phyloP scores from a whole-genome alignment of 2,888 invertebrate species.

The Rutpela maculata region DNA sequence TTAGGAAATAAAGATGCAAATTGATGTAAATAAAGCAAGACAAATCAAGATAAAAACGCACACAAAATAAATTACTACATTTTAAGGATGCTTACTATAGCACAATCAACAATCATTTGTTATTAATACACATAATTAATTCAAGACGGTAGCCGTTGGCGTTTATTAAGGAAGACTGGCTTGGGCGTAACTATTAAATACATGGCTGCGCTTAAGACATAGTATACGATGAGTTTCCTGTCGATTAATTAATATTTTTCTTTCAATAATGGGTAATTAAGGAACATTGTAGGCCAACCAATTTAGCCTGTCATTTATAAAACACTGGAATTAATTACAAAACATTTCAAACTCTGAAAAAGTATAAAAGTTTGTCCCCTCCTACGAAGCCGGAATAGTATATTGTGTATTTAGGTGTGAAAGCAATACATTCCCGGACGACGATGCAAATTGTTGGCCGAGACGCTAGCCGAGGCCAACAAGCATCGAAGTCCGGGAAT shows the following conservation, averaged over 20 bases:
- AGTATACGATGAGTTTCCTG: not conserved
- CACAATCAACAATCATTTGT: constrained; percentile 6
- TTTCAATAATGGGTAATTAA: too few relatives aligned
- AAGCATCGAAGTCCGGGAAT: too few relatives aligned
- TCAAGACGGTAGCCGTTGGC: constrained; percentile 26
- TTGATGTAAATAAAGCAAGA: not conserved
- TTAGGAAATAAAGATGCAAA: constrained; percentile 11
- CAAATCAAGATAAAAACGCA: constrained; percentile 10
- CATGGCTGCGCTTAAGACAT: constrained; percentile 8
- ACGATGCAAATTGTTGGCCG: too few relatives aligned
- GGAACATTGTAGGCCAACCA: too few relatives aligned
- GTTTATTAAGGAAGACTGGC: constrained; percentile 30
- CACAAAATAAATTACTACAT: constrained; percentile 17
- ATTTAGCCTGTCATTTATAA: too few relatives aligned
- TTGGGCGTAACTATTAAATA: constrained; percentile 35
- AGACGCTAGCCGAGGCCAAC: too few relatives aligned
- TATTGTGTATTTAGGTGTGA: too few relatives aligned
- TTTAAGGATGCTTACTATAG: not conserved
- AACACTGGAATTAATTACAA: too few relatives aligned
- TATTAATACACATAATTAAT: constrained; percentile 18
- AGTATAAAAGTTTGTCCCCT: too few relatives aligned
- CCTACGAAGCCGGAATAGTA: too few relatives aligned
- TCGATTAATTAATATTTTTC: not conserved
- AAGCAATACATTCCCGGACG: too few relatives aligned
- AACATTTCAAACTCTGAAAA: too few relatives aligned